Evolutionary conservation across 2,113 vertebrate species (phyloP), one percentile per base, ranked within the genome.

Genomic region (Bubo scandiacus): DNA sequence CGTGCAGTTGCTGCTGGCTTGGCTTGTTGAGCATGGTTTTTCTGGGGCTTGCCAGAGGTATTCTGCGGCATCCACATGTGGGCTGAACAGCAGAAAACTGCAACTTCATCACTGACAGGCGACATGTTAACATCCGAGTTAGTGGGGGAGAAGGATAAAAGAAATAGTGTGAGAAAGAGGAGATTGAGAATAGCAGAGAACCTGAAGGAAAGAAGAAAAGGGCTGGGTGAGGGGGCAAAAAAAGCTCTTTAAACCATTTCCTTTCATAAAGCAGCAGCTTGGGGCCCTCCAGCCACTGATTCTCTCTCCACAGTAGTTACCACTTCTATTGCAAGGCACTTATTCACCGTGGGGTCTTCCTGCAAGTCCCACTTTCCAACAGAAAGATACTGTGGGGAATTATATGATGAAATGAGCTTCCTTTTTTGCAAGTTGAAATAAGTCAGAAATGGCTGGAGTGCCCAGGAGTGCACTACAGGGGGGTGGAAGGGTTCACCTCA

Each of bases 11-110:
- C 32, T 57, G 5, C 9, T 42, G 49, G 19, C 36, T 62, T 81
- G 52, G 10, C 43, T 70, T 67, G 20, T 16, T 2, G 2, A 54
- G 36, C 8, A 9, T 45, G 43, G 15, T 45, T 45, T 45, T 49
- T 30, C 19, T 29, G 30, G 45, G 66, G 49, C 25, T 40, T 25
- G 61, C 40, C 32, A 12, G 42, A 21, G 32, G 36, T 40, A 3
- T 14, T 26, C 36, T 13, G 23, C 45, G 51, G 11, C 23, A 32
- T 47, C 57, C n/a, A 9, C 13, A 0, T 1, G 0, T 18, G 38
- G 30, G 49, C 54, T 47, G 54, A 62, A 54, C 15, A 7, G 59
- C 52, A 40, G 78, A 30, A 61, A 62, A 16, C 66, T n/a, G 36
- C 3, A 1, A 10, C 62, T 75, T 19, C 25, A 22, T 34, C 38